phyloP scores from a whole-genome alignment of 2,113 vertebrate genomes.

The Chlamydotis undulata region DNA sequence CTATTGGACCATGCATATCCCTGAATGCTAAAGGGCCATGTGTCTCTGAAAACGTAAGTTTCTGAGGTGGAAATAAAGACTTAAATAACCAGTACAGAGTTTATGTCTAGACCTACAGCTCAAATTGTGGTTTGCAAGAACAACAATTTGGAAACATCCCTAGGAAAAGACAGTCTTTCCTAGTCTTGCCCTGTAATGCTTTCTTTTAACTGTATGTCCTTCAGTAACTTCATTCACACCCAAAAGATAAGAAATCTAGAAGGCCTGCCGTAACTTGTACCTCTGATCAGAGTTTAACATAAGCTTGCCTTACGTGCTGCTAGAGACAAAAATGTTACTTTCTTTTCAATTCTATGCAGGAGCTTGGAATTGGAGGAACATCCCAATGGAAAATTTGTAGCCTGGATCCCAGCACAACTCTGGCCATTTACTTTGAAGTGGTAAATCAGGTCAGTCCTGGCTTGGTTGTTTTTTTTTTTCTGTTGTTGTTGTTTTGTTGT shows the following conservation, averaged over 20 bases:
- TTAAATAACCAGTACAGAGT: not conserved
- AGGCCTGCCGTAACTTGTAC: not conserved
- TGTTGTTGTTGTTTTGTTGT: not conserved
- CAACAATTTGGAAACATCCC: not conserved
- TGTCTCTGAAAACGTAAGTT: conserved; percentile 94
- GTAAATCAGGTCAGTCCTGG: conserved; percentile 89
- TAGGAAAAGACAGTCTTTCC: not conserved
- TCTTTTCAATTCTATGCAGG: conserved; percentile 72
- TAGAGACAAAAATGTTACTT: not conserved
- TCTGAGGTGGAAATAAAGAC: not conserved
- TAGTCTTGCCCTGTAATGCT: not conserved
- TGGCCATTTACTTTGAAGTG: conserved; percentile 94
- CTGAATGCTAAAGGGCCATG: conserved; percentile 88
- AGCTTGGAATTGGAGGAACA: conserved; percentile 92
- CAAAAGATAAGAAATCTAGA: not conserved
- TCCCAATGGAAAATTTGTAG: conserved; percentile 95
- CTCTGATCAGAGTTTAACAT: not conserved
- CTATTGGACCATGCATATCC: conserved; percentile 92
- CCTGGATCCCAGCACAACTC: conserved; percentile 87
- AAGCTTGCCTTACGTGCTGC: not conserved
- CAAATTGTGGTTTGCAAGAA: not conserved
- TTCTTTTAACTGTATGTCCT: not conserved
- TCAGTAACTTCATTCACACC: not conserved
- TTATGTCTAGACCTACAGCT: not conserved
- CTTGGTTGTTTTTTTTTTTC: not conserved